Evolutionary conservation across 2,113 vertebrate species (phyloP).

Genomic region (Nipponia nippon): DNA sequence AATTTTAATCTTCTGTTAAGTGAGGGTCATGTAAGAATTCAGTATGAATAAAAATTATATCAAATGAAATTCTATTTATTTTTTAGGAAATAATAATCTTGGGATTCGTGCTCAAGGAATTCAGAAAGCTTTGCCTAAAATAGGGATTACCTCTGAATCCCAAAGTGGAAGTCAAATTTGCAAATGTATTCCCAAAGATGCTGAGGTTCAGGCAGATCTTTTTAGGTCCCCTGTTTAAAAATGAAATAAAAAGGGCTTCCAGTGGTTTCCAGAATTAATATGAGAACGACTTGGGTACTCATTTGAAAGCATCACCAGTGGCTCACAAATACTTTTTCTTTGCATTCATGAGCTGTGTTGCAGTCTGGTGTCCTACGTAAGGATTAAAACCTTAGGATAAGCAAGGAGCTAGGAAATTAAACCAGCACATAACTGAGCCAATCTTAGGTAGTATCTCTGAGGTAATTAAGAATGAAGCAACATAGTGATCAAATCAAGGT

Average conservation of each 20-base stretch:
- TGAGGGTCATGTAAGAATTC: not conserved
- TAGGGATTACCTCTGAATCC: not conserved
- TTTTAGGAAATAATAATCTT: not conserved
- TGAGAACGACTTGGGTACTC: not conserved
- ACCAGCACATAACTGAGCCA: conserved; percentile 20
- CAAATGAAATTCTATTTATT: not conserved
- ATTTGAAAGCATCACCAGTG: not conserved
- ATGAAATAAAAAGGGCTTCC: not conserved
- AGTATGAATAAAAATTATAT: not conserved
- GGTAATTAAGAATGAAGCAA: conserved; percentile 57
- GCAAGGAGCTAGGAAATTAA: conserved; percentile 51
- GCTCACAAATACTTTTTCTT: not conserved
- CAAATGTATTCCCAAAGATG: not conserved
- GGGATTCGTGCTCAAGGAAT: not conserved
- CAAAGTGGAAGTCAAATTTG: not conserved
- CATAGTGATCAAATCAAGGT: conserved; percentile 62
- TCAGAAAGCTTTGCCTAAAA: not conserved
- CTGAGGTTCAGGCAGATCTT: not conserved
- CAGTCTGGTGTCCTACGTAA: not conserved
- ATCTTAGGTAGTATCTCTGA: conserved; percentile 46
- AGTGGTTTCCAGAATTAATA: not conserved
- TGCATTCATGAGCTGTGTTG: not conserved
- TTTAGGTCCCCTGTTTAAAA: not conserved
- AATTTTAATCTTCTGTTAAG: not conserved
- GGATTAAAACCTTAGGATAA: conserved; percentile 18